Evolutionary conservation across 2,888 invertebrate genomes (phyloP).

Genomic region (Bimastos eiseni): DNA sequence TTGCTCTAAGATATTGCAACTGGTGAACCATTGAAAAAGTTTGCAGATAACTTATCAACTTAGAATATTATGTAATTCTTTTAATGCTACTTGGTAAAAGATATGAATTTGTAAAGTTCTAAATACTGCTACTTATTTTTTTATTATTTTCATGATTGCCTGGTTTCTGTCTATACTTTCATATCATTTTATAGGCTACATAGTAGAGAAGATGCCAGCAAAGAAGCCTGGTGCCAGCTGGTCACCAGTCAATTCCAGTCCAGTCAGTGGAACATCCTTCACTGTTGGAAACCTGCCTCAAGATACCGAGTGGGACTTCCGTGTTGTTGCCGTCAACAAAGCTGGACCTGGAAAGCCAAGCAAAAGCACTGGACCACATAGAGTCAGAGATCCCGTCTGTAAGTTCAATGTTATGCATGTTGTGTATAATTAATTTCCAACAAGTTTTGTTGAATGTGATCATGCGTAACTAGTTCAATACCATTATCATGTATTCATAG

Average conservation of each 20-base stretch:
- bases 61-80: not conserved
- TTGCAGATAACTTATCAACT: not conserved
- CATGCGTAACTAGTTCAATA: too few relatives aligned
- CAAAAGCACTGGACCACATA: conserved; percentile 74
- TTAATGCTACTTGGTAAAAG: not conserved
- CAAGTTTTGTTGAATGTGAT: too few relatives aligned
- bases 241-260: conserved; percentile 41
- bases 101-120: not conserved
- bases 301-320: conserved; percentile 60
- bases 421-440: not conserved
- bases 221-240: conserved; percentile 66
- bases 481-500: too few relatives aligned
- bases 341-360: conserved; percentile 77
- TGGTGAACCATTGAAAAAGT: too few relatives aligned
- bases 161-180: not conserved
- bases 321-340: conserved; percentile 63
- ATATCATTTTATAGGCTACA: conserved; percentile 50
- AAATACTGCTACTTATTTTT: not conserved
- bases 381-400: conserved; percentile 60
- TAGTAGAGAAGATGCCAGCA: conserved; percentile 83
- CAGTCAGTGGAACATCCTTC: conserved; percentile 54
- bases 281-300: conserved; percentile 58
- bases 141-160: not conserved
- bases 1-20: too few relatives aligned
- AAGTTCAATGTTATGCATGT: conserved; percentile 43